phyloP scores from a whole-genome alignment of 2,888 invertebrate genomes.

The Drosophila kanekoi region DNA sequence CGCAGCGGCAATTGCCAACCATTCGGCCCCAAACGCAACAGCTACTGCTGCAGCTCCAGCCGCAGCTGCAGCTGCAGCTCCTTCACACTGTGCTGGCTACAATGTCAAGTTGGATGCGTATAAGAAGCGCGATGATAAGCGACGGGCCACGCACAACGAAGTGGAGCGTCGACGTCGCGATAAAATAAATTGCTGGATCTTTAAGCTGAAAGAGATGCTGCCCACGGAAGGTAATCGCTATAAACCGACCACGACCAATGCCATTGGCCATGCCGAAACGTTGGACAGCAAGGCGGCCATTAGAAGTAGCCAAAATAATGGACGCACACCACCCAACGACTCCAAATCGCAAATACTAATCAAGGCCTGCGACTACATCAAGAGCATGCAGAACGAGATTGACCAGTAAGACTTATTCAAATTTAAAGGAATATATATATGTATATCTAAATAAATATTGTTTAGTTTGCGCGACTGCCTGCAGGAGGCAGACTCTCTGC shows the following conservation, averaged over 20 bases:
- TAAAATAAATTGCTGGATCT: constrained; percentile 99
- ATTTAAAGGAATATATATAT: no score
- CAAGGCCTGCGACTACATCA: constrained; percentile 97
- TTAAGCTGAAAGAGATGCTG: constrained; percentile 95
- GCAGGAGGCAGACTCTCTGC: constrained; percentile 80
- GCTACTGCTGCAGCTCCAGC: not conserved
- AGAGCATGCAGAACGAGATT: constrained; percentile 92
- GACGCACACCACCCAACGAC: constrained; percentile 87
- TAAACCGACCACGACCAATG: constrained; percentile 26
- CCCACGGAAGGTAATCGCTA: constrained; percentile 86
- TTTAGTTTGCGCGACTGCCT: constrained; percentile 82
- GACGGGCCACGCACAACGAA: constrained; percentile 97
- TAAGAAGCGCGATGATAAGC: constrained; percentile 91
- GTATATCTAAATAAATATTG: not conserved
- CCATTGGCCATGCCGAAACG: constrained; percentile 1
- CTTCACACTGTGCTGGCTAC: constrained; percentile 35
- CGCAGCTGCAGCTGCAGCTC: not conserved
- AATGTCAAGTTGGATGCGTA: constrained; percentile 79
- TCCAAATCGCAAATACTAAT: constrained; percentile 98
- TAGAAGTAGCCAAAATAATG: constrained; percentile 48
- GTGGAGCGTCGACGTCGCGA: constrained; percentile 96
- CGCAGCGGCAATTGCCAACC: constrained; percentile 6
- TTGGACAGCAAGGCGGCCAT: constrained; percentile 17
- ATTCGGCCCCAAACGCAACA: constrained; percentile 2
- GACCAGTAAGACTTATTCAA: constrained; percentile 86